Evolutionary conservation across 2,888 invertebrate species (phyloP).

Genomic region (Ellobium chinense): DNA sequence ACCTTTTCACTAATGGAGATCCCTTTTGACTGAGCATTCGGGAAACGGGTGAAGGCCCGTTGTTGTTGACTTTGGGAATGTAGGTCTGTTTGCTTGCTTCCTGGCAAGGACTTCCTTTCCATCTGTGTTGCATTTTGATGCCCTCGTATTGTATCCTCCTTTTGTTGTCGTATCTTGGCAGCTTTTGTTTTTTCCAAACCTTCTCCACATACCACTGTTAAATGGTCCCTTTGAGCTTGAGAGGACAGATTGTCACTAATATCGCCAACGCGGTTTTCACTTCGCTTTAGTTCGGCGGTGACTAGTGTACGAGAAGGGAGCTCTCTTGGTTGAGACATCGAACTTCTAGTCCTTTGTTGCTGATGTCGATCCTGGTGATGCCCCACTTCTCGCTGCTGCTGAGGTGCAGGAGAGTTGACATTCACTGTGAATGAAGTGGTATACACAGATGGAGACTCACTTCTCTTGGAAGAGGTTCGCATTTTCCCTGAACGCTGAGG

Average conservation of each 20-base stretch:
- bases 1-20: not conserved
- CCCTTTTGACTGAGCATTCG: not conserved
- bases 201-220: not conserved
- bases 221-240: too few relatives aligned
- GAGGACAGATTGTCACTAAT: too few relatives aligned
- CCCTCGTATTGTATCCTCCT: not conserved
- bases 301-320: too few relatives aligned
- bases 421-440: not conserved
- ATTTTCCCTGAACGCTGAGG: not conserved
- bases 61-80: not conserved
- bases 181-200: not conserved
- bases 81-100: not conserved
- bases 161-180: not conserved
- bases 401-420: not conserved
- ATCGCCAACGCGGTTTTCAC: too few relatives aligned
- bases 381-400: not conserved
- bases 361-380: not conserved
- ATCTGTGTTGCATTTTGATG: not conserved
- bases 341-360: too few relatives aligned
- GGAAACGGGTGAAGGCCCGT: not conserved
- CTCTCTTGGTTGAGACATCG: too few relatives aligned
- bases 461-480: not conserved
- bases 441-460: slow-evolving; percentile 7
- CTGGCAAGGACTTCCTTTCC: not conserved
- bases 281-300: too few relatives aligned